Base-by-base conservation (phyloP, 2,113 vertebrate genomes). In the Dasyurus viverrinus region DNA sequence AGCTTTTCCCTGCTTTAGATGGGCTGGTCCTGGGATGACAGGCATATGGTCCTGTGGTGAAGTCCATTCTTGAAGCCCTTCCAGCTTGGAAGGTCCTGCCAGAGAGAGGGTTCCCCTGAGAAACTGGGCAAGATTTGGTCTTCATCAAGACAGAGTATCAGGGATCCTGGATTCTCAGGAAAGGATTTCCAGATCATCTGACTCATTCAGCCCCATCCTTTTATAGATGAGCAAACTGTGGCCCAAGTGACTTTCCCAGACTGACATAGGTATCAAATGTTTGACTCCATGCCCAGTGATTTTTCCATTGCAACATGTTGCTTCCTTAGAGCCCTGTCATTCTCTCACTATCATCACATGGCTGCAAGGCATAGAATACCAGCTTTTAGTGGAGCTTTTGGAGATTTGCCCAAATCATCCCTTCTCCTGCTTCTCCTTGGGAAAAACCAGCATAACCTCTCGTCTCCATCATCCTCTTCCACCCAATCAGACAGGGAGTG, bases 391-490 rank as follows among this genome's bases (percentile, higher is more conserved):
- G 68, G n/a, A 84, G n/a, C 6, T 84, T n/a, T 42, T 84, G n/a
- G n/a, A 84, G 68, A 84, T 36, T 36, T 36, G 3, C 30, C 30
- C 30, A 36, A 36, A 84, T 84, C n/a, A 2, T 42, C n/a, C 90
- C 52, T 23, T 6, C 9, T 91, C 46, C 24, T 53, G 16, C 3
- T 60, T 8, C 4, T 46, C 42, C 5, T 84, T 42, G 68, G 16
- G 23, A 76, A 89, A 25, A 8, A 14, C 7, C 55, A 47, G 36
- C 22, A 16, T 46, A 36, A 4, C 12, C 48, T 36, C 36, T 42
- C 6, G 0, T 0, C 19, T 25, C 46, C 22, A 52, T 30, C 14
- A 0, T 0, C 19, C 23, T 47, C 22, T 10, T 1, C 0, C 0
- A 47, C 12, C 46, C 52, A 36, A 48, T 46, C 50, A 46, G 76